Base-by-base conservation (phyloP, 2,888 invertebrate genomes). In the Dynastes tityus region DNA sequence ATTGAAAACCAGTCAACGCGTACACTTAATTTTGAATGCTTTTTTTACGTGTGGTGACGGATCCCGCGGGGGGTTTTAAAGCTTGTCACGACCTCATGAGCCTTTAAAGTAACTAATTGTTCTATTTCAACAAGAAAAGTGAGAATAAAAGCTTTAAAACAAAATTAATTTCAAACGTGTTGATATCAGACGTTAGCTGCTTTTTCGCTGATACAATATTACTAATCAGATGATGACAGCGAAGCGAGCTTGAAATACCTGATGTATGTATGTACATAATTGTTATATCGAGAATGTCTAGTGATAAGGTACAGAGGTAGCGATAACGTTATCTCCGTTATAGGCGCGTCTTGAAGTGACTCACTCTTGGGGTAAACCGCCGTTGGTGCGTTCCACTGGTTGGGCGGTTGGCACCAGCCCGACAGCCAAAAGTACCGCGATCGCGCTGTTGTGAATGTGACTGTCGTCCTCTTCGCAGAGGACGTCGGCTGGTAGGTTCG, bases 361-460 rank as follows among this genome's bases (percentile, higher is more conserved):
- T 89, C 86, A 89, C 89, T 89, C 89, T 82, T 86, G 85, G n/a
- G 88, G 88, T 78, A 89, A 82, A 70, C 88, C 89, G 80, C 88
- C 89, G 70, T 82, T 81, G 64, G 80, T 80, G 40, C 83, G 80
- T 74, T 79, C 75, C 40, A 64, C 29, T 58, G 79, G 27, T 49
- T 80, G 80, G 55, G 76, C 80, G 73, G 81, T 87, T 63, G 91
- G 91, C 81, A 90, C 90, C 64, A 92, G 87, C 22, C 91, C 91
- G 45, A 92, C 90, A 58, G 91, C 91, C 71, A 91, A 86, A 70
- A 91, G 87, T 65, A 92, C 89, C 80, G 90, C 91, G 84, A 91
- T 89, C 80, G 86, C 87, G 78, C 87, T 87, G 78, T 83, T 81
- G 79, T 84, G 86, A 71, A 84, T 85, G 73, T 79, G 75, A 6